Percentiles rank a stretch among this genome's conserved stretches.
Conservation (phyloP, 2,797 vertebrate species). For the Hippoglossus hippoglossus region DNA sequence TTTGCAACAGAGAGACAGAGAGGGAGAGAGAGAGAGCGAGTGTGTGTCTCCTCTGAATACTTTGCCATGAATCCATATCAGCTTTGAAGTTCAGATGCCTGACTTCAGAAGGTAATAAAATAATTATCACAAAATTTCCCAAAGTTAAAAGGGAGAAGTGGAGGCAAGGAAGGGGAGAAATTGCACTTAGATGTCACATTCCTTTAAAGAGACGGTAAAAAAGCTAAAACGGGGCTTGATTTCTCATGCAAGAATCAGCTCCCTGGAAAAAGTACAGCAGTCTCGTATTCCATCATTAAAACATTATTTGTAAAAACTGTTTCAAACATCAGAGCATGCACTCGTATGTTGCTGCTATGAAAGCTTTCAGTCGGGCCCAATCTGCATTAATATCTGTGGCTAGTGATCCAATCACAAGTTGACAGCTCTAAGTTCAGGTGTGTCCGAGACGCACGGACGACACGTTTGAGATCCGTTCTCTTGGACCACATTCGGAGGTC, state of each 20-base stretch:
- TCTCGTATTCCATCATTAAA: constrained; percentile 41
- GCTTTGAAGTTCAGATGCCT: constrained; percentile 66
- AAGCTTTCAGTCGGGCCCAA: constrained; percentile 1
- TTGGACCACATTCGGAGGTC: too few species aligned
- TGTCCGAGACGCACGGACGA: too few species aligned
- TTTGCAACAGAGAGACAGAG: constrained; percentile 16
- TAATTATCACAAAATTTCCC: constrained; percentile 67
- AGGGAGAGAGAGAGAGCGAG: constrained; percentile 17
- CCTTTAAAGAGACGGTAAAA: constrained; percentile 39
- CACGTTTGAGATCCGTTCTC: too few species aligned
- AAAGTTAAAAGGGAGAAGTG: constrained; percentile 62
- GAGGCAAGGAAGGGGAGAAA: constrained; percentile 40
- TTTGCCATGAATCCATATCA: constrained; percentile 62
- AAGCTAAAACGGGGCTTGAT: constrained; percentile 18
- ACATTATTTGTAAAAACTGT: constrained; percentile 38
- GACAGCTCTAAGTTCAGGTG: too few species aligned
- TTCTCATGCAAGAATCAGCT: constrained; percentile 29
- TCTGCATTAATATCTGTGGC: background rate
- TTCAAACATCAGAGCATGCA: constrained; percentile 35
- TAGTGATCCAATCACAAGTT: too few species aligned
- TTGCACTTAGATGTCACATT: constrained; percentile 50
- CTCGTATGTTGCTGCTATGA: background rate
- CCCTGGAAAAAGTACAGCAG: constrained; percentile 10
- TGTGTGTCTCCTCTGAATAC: constrained; percentile 47
- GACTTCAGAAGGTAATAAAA: constrained; percentile 71